Conservation (phyloP, 2,888 invertebrate genomes). For the Crematogaster levior region DNA sequence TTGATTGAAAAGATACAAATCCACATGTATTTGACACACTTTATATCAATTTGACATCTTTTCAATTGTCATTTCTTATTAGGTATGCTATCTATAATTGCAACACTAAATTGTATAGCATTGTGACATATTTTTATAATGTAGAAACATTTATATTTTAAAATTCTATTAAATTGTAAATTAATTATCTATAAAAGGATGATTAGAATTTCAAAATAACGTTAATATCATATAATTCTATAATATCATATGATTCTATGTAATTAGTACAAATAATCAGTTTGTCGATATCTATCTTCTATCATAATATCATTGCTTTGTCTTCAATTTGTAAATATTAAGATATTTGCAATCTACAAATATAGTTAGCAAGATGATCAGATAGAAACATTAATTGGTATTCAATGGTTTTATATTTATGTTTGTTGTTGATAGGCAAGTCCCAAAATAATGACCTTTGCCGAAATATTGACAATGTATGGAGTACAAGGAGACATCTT, state of each 20-base stretch:
- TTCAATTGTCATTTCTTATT: too few species aligned
- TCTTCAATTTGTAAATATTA: background rate
- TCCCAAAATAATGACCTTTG: conserved; percentile 80
- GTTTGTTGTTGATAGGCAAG: conserved; percentile 76
- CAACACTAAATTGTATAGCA: background rate
- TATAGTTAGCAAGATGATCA: background rate
- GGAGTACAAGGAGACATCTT: conserved; percentile 77
- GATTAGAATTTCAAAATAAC: background rate
- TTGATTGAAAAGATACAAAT: too few species aligned
- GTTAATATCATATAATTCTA: background rate
- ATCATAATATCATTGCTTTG: background rate
- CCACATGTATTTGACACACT: too few species aligned
- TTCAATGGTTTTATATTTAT: conserved; percentile 20
- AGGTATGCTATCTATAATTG: background rate
- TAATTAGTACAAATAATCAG: background rate
- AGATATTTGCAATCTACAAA: too few species aligned
- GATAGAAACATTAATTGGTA: background rate
- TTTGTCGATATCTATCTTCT: background rate
- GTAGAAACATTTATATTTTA: background rate
- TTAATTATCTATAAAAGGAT: background rate
- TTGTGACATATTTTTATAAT: background rate
- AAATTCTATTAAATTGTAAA: background rate
- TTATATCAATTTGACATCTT: too few species aligned
- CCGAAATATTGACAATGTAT: conserved; percentile 76
- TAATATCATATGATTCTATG: background rate